Conservation (phyloP, 2,797 vertebrate species). For the Lemur catta region DNA sequence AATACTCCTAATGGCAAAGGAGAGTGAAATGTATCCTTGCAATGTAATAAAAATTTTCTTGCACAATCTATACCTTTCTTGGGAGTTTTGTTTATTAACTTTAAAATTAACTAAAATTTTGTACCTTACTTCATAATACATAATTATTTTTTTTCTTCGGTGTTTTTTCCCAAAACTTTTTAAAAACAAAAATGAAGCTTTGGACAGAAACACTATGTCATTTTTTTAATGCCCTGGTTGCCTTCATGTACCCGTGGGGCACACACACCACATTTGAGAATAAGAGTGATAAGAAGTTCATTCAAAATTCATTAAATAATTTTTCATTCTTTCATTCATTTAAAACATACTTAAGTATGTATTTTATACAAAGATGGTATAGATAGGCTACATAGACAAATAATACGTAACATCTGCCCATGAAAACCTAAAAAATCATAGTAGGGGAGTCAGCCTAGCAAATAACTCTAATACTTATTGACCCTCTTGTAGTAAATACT, state of each 20-base stretch:
- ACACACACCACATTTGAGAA: not conserved
- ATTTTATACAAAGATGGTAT: not conserved
- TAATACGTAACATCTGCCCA: not conserved
- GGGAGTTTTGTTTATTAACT: not conserved
- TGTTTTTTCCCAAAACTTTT: not conserved
- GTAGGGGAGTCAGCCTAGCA: not conserved
- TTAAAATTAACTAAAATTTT: slow-evolving; percentile 24
- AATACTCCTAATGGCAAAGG: not conserved
- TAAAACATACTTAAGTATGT: not conserved
- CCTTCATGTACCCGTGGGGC: not conserved
- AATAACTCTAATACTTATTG: not conserved
- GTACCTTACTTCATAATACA: not conserved
- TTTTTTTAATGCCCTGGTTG: not conserved
- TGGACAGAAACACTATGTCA: not conserved
- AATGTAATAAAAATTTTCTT: not conserved
- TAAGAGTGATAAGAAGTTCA: not conserved
- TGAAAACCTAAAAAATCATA: not conserved
- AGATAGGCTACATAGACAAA: not conserved
- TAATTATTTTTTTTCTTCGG: not conserved
- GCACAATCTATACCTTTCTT: not conserved
- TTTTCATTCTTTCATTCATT: not conserved
- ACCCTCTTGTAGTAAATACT: not conserved
- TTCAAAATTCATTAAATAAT: not conserved
- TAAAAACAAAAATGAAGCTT: not conserved
- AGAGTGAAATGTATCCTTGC: not conserved